Percentiles rank a stretch among this genome's conserved stretches.
phyloP scores from a whole-genome alignment of 2,113 vertebrate genomes.

The Phaethornis superciliosus region DNA sequence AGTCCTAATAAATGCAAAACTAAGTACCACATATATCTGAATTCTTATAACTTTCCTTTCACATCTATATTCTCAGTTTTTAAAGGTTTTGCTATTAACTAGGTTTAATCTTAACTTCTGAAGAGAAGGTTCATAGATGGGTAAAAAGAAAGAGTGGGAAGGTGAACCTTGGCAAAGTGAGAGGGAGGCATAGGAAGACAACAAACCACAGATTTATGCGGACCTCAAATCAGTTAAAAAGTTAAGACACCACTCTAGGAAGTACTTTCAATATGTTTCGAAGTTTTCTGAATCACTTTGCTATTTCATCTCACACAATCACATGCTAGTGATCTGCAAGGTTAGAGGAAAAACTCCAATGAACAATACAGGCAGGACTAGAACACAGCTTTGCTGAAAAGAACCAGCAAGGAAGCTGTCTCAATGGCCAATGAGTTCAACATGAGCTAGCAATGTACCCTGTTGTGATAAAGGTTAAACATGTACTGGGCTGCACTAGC shows the following conservation, averaged over 20 bases:
- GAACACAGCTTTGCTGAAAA: not conserved
- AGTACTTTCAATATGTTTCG: not conserved
- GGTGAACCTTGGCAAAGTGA: not conserved
- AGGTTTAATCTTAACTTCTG: not conserved
- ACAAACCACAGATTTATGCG: not conserved
- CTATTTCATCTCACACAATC: not conserved
- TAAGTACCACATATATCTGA: not conserved
- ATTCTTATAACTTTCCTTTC: not conserved
- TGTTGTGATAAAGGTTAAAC: constrained; percentile 20
- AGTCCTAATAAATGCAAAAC: not conserved
- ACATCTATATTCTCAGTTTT: not conserved
- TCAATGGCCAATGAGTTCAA: not conserved
- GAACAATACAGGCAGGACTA: not conserved
- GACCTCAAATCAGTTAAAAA: not conserved
- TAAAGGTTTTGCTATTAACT: not conserved
- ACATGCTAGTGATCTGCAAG: not conserved
- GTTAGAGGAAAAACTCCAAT: not conserved
- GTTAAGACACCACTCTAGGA: not conserved
- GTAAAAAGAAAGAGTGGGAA: not conserved
- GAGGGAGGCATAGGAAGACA: not conserved
- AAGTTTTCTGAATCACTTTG: not conserved
- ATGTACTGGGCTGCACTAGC: not conserved
- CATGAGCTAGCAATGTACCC: not conserved
- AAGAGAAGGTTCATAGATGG: not conserved
- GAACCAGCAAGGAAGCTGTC: not conserved